Percentiles rank a stretch among this genome's conserved stretches.
phyloP scores from a whole-genome alignment of 2,113 vertebrate genomes.

The Gymnarchus niloticus region DNA sequence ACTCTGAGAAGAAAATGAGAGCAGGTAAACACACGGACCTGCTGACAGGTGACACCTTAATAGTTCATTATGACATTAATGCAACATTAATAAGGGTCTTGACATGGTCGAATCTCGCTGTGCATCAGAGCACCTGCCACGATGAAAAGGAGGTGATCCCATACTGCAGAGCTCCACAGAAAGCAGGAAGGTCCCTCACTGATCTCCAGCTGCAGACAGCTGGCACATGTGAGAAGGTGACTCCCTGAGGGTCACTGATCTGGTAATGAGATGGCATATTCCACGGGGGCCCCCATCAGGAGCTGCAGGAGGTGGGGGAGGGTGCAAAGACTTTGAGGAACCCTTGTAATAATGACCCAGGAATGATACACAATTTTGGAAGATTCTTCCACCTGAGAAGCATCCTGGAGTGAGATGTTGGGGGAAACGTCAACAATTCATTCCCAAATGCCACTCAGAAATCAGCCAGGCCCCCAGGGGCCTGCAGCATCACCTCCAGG shows the following conservation, averaged over 20 bases:
- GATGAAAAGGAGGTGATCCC: background rate
- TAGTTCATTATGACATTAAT: conserved; percentile 13
- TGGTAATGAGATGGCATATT: background rate
- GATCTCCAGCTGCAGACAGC: background rate
- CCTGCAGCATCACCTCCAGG: background rate
- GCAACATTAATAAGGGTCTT: conserved; percentile 2
- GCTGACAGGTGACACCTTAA: background rate
- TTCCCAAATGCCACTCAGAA: background rate
- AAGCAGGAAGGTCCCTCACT: background rate
- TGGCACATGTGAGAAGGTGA: background rate
- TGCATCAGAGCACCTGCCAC: background rate
- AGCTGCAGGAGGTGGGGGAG: background rate
- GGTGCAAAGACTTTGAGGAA: background rate
- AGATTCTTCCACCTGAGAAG: background rate
- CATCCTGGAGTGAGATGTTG: background rate
- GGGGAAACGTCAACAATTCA: background rate
- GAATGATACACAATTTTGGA: background rate
- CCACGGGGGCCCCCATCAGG: background rate
- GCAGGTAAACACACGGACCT: background rate
- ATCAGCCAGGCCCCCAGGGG: background rate
- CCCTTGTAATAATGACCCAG: background rate
- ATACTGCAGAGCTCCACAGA: background rate
- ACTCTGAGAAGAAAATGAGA: background rate
- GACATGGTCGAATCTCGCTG: background rate
- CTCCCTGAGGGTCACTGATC: background rate